Percentiles rank a stretch among this genome's conserved stretches.
Evolutionary conservation across 2,888 invertebrate species (phyloP).

Genomic region (Ommatoiulus sabulosus): DNA sequence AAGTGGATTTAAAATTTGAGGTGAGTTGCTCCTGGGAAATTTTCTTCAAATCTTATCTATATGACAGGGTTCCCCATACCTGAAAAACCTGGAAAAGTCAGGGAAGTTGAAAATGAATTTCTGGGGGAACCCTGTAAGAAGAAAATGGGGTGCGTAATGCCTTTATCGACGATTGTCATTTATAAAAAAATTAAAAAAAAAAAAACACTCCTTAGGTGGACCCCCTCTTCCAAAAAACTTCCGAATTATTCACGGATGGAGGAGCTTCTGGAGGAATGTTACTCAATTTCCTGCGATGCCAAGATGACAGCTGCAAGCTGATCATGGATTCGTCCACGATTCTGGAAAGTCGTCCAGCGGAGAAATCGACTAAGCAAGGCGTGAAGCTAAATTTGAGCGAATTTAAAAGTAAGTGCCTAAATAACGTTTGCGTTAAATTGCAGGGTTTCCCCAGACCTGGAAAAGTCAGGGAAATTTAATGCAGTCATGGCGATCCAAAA

Average conservation of each 20-base stretch:
- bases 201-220: constrained; percentile 64
- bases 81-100: too few species aligned
- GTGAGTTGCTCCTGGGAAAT: too few species aligned
- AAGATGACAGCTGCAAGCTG: neutral
- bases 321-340: neutral
- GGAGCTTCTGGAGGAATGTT: too few species aligned
- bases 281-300: neutral
- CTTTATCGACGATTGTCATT: neutral
- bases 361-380: neutral
- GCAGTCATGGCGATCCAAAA: too few species aligned
- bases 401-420: neutral
- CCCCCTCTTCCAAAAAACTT: constrained; percentile 68
- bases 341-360: neutral
- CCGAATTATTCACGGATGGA: constrained; percentile 69
- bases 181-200: neutral
- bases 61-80: too few species aligned
- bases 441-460: too few species aligned
- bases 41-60: too few species aligned
- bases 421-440: neutral
- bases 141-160: too few species aligned
- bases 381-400: neutral
- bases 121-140: too few species aligned
- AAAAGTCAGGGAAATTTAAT: too few species aligned
- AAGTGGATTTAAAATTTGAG: constrained; percentile 68
- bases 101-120: too few species aligned